Conservation (phyloP, 2,888 invertebrate genomes). For the Neoscelio sp. region DNA sequence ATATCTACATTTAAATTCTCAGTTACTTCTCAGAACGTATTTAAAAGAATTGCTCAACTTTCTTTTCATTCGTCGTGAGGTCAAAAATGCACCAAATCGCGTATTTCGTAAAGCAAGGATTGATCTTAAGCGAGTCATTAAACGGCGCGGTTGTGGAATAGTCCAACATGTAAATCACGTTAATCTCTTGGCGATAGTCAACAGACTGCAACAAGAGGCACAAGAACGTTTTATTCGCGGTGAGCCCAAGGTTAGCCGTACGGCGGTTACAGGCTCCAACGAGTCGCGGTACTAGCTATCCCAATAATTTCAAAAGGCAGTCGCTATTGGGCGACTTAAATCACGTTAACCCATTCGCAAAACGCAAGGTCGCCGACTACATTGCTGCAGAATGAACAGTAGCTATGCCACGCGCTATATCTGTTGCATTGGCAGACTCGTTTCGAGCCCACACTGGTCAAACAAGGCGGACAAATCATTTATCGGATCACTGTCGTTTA, state of each 20-base stretch:
- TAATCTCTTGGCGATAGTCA: conserved; percentile 72
- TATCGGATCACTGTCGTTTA: conserved; percentile 56
- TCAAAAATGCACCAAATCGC: conserved; percentile 18
- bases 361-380: conserved; percentile 68
- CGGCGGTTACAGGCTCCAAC: conserved; percentile 63
- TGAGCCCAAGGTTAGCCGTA: conserved; percentile 63
- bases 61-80: background rate
- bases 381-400: conserved; percentile 64
- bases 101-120: conserved; percentile 35
- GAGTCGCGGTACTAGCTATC: conserved; percentile 70
- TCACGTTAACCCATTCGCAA: conserved; percentile 77
- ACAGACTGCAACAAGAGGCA: conserved; percentile 65
- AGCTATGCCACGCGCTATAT: conserved; percentile 37
- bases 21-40: background rate
- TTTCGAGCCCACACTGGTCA: conserved; percentile 37
- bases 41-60: conserved; percentile 6
- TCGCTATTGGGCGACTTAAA: conserved; percentile 78
- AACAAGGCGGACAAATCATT: conserved; percentile 44
- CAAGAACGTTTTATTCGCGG: conserved; percentile 57
- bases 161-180: conserved; percentile 71
- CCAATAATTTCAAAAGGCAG: conserved; percentile 78
- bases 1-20: no score
- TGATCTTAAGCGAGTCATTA: conserved; percentile 62
- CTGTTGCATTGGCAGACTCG: conserved; percentile 41
- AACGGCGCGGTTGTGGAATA: conserved; percentile 66